phyloP scores from a whole-genome alignment of 2,113 vertebrate genomes.

The Grammomys dolichurus region DNA sequence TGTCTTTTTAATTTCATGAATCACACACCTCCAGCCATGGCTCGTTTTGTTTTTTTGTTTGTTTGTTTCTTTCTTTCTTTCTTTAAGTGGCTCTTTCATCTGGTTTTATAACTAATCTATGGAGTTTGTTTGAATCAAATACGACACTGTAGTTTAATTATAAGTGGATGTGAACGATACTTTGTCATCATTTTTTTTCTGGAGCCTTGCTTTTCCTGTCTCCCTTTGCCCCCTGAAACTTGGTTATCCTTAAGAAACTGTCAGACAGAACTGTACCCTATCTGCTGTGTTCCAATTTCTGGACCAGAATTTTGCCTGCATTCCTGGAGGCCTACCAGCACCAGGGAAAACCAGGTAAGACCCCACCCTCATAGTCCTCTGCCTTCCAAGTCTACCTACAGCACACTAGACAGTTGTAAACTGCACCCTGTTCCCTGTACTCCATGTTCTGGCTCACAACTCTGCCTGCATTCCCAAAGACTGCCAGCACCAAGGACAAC shows the following conservation, averaged over 20 bases:
- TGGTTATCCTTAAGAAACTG: not conserved
- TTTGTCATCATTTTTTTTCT: not conserved
- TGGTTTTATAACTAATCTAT: not conserved
- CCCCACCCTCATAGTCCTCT: too few relatives aligned
- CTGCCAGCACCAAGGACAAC: too few relatives aligned
- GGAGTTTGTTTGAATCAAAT: not conserved
- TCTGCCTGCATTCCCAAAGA: too few relatives aligned
- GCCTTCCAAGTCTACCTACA: too few relatives aligned
- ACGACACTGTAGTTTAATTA: not conserved
- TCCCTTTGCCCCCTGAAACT: not conserved
- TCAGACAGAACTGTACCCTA: not conserved
- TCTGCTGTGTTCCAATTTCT: too few relatives aligned
- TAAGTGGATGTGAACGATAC: not conserved
- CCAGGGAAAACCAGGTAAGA: too few relatives aligned
- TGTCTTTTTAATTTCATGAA: not conserved
- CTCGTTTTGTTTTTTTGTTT: not conserved
- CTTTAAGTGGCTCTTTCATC: not conserved
- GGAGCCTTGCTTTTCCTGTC: not conserved
- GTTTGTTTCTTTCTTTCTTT: not conserved
- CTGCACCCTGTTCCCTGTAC: too few relatives aligned
- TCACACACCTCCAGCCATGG: not conserved
- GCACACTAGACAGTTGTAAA: too few relatives aligned
- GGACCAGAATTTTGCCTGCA: too few relatives aligned
- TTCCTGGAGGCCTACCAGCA: too few relatives aligned
- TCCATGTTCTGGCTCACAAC: too few relatives aligned